Evolutionary conservation across 2,113 vertebrate species (phyloP).

Genomic region (Rattus rattus): DNA sequence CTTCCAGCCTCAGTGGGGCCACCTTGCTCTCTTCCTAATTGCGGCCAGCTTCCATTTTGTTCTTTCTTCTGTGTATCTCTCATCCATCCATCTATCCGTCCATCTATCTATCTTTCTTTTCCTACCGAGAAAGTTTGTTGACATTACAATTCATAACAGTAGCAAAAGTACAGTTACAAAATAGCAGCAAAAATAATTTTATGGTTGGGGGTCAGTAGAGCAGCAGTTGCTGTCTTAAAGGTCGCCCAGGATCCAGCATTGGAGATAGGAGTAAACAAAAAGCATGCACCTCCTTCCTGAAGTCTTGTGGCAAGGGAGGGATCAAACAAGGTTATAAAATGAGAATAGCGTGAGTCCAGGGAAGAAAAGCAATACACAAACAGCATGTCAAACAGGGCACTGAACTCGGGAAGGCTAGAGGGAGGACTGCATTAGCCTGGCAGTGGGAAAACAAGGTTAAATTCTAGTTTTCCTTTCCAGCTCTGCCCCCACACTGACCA

Average conservation of each 20-base stretch:
- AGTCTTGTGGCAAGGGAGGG: not conserved
- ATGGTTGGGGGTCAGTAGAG: too few relatives aligned
- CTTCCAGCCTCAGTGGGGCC: not conserved
- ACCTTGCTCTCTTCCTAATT: not conserved
- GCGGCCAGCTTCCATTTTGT: not conserved
- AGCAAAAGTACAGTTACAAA: too few relatives aligned
- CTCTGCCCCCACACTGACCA: too few relatives aligned
- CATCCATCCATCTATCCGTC: not conserved
- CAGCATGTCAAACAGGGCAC: not conserved
- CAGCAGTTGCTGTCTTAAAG: too few relatives aligned
- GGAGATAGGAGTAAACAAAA: conserved; percentile 7
- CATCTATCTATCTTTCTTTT: not conserved
- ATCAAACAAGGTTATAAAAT: not conserved
- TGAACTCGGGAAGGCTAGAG: not conserved
- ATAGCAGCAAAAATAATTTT: too few relatives aligned
- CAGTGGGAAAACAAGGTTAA: too few relatives aligned
- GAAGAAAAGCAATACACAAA: conserved; percentile 39
- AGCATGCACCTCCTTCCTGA: not conserved
- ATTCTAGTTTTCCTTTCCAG: too few relatives aligned
- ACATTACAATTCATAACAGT: not conserved
- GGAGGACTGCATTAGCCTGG: not conserved
- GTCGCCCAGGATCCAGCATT: not conserved
- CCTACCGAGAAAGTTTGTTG: conserved; percentile 36
- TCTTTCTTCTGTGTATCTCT: not conserved
- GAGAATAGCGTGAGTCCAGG: not conserved